A percentile compares a stretch with the other conserved stretches of the same genome.
Evolutionary conservation across 2,888 invertebrate genomes (phyloP).

Genomic region (Polydrusus tereticollis): DNA sequence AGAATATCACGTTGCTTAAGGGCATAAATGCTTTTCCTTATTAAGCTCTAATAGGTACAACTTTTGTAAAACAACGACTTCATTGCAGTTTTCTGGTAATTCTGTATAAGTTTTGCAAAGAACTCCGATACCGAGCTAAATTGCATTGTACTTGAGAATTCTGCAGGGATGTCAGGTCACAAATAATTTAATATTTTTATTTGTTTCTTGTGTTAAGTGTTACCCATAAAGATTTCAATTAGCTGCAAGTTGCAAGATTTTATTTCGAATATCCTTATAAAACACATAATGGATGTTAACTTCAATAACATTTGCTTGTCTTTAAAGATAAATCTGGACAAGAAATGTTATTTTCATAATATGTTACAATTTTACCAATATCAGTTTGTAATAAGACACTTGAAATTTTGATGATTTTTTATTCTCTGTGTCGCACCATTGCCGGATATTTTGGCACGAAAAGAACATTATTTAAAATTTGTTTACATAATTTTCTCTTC

Average conservation of each 20-base stretch:
- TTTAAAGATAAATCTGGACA: too few species aligned
- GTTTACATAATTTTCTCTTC: too few species aligned
- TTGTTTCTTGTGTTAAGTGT: background rate
- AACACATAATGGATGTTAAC: too few species aligned
- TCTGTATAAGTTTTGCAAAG: constrained; percentile 5
- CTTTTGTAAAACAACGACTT: background rate
- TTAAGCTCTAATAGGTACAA: constrained; percentile 9
- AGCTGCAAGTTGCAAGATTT: background rate
- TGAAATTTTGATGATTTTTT: too few species aligned
- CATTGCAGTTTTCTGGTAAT: background rate
- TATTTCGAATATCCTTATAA: background rate
- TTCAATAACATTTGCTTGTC: too few species aligned
- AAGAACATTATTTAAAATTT: too few species aligned
- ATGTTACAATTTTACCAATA: too few species aligned
- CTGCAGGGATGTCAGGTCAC: background rate
- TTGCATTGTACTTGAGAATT: background rate
- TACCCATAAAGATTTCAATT: background rate
- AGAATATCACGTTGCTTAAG: background rate
- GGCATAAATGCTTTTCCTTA: constrained; percentile 1
- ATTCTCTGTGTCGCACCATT: too few species aligned
- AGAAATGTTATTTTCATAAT: too few species aligned
- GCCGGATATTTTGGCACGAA: too few species aligned
- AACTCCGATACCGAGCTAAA: background rate
- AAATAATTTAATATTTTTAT: constrained; percentile 6
- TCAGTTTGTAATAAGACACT: too few species aligned